These are phyloP conservation scores for Scaptomyza polygonia DNA, from an alignment of 2,888 invertebrate species.

Conservation along the genomic window DNA sequence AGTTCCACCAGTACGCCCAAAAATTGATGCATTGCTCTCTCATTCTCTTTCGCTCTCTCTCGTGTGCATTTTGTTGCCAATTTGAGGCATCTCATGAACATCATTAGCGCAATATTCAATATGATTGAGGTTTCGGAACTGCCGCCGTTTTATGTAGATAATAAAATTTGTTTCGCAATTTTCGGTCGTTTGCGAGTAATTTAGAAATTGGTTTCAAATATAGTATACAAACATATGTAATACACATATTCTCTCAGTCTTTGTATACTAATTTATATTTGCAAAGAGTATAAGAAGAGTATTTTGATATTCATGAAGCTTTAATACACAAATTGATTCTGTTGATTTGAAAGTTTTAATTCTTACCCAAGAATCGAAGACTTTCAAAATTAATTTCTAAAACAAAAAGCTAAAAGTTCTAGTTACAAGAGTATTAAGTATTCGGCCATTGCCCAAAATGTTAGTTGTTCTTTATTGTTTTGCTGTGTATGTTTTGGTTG, in stretches of 20 bases:
- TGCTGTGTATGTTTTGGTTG: constrained; percentile 35
- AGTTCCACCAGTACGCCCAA: constrained; percentile 40
- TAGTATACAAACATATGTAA: background rate
- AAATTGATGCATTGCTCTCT: background rate
- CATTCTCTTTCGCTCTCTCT: background rate
- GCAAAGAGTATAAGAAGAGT: background rate
- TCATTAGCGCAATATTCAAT: constrained; percentile 66
- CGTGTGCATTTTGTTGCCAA: constrained; percentile 47
- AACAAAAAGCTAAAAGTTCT: background rate
- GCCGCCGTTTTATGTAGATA: constrained; percentile 35
- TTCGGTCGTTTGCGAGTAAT: constrained; percentile 19
- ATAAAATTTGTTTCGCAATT: constrained; percentile 39
- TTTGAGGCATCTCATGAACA: constrained; percentile 60
- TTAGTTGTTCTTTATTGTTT: constrained; percentile 18
- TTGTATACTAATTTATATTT: constrained; percentile 18
- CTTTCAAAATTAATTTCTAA: background rate
- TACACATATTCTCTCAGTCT: constrained; percentile 30
- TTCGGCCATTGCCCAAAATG: background rate
- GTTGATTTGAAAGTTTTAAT: background rate
- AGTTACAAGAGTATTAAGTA: constrained; percentile 13
- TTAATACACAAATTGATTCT: too few species aligned
- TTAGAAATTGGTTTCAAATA: constrained; percentile 32
- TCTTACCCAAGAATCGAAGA: too few species aligned
- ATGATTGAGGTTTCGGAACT: constrained; percentile 36
- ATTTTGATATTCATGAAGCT: background rate